Conservation (phyloP, 1,140 invertebrate species). For the Periplaneta americana region DNA sequence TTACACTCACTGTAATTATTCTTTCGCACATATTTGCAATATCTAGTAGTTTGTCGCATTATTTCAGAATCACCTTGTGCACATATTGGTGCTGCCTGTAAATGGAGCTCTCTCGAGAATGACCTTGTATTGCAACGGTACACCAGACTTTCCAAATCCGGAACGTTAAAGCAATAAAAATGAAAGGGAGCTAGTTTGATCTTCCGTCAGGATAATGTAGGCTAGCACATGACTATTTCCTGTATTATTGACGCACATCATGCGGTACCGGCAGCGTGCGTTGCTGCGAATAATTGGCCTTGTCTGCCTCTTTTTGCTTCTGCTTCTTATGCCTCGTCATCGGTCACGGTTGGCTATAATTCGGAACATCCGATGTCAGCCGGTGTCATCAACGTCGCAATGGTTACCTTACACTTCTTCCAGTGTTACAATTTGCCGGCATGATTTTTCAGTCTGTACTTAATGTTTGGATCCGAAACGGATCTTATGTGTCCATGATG, state of each 20-base stretch:
- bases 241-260: neutral
- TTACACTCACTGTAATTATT: neutral
- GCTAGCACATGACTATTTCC: neutral
- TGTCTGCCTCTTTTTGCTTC: neutral
- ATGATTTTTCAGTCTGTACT: too few relatives aligned
- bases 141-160: neutral
- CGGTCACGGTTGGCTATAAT: neutral
- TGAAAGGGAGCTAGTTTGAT: neutral
- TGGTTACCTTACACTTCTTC: too few relatives aligned
- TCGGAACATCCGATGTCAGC: neutral
- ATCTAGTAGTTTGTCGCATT: too few relatives aligned
- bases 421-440: too few relatives aligned
- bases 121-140: neutral
- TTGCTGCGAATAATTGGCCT: neutral
- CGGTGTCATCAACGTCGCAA: neutral
- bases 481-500: too few relatives aligned
- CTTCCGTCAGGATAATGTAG: neutral
- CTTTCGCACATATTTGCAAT: too few relatives aligned
- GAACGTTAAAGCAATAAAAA: neutral
- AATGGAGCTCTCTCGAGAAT: neutral
- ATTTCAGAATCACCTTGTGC: too few relatives aligned
- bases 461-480: too few relatives aligned
- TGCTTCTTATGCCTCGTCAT: neutral
- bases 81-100: too few relatives aligned
- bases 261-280: neutral